Percentiles rank a stretch among this genome's conserved stretches.
phyloP scores from a whole-genome alignment of 2,888 invertebrate species.

The Sminthurinus aureus region DNA sequence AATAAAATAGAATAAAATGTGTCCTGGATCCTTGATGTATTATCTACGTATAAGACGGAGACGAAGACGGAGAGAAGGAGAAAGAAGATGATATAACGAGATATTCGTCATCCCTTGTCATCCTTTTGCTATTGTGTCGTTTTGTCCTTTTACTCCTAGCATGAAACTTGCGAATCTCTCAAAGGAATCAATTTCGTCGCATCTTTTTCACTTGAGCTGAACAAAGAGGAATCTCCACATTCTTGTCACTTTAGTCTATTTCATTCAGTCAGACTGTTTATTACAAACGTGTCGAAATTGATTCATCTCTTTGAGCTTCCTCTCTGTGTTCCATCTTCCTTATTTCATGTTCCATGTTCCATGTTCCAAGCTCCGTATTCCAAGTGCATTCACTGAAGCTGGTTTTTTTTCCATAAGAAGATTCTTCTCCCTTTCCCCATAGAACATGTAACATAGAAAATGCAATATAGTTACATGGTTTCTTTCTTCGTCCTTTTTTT shows the following conservation, averaged over 20 bases:
- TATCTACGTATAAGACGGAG: too few relatives aligned
- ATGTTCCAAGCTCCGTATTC: background rate
- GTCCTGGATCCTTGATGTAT: too few relatives aligned
- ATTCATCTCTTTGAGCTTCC: constrained; percentile 38
- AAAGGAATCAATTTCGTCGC: constrained; percentile 53
- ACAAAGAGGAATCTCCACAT: constrained; percentile 47
- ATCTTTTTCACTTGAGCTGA: constrained; percentile 45
- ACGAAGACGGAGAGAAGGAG: too few relatives aligned
- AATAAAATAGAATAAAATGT: too few relatives aligned
- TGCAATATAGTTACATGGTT: constrained; percentile 2
- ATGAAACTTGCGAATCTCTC: constrained; percentile 38
- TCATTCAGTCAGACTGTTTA: constrained; percentile 51
- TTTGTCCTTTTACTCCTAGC: background rate
- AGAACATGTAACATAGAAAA: constrained; percentile 11
- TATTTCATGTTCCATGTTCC: background rate
- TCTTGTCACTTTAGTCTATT: constrained; percentile 46
- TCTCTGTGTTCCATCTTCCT: background rate
- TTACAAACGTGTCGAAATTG: constrained; percentile 41
- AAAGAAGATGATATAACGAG: too few relatives aligned
- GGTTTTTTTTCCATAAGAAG: background rate
- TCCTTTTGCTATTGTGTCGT: too few relatives aligned
- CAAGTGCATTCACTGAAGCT: background rate
- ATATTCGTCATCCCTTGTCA: too few relatives aligned
- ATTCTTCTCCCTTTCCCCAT: constrained; percentile 7
- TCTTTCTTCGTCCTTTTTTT: constrained; percentile 5